A percentile compares a stretch with the other conserved stretches of the same genome.
phyloP scores from a whole-genome alignment of 2,888 invertebrate species.

The Hypolimnas misippus region DNA sequence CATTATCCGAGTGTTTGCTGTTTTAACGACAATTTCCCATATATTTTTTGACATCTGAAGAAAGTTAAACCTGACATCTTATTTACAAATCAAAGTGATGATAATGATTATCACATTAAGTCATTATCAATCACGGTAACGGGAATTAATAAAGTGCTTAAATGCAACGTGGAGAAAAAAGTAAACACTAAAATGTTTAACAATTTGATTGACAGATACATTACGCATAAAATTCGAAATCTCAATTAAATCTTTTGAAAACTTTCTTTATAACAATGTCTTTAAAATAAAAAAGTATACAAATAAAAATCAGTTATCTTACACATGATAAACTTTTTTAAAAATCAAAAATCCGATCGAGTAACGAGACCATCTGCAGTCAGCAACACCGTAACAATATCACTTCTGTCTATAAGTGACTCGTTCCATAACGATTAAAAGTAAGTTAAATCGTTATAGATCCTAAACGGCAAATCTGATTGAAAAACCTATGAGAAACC shows the following conservation, averaged over 20 bases:
- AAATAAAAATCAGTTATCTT: not conserved
- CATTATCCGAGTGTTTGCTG: not conserved
- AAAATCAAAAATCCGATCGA: not conserved
- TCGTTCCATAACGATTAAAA: too few species aligned
- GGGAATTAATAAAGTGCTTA: slow-evolving; percentile 45
- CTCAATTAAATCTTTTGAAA: not conserved
- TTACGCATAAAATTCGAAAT: slow-evolving; percentile 19
- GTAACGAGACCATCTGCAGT: too few species aligned
- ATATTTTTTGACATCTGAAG: slow-evolving; percentile 2
- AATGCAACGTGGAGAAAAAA: slow-evolving; percentile 34
- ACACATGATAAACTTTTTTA: too few species aligned
- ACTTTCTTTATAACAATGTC: not conserved
- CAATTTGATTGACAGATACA: slow-evolving; percentile 33
- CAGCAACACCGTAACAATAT: too few species aligned
- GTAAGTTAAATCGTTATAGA: too few species aligned
- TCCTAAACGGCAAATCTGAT: too few species aligned
- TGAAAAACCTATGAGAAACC: too few species aligned
- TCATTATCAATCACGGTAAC: slow-evolving; percentile 46
- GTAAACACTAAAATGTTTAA: slow-evolving; percentile 36
- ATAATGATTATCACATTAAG: slow-evolving; percentile 47
- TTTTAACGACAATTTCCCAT: not conserved
- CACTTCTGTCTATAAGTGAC: too few species aligned
- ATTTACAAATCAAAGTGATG: slow-evolving; percentile 32
- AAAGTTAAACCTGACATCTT: slow-evolving; percentile 25
- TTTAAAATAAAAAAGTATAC: not conserved